A percentile compares a stretch with the other conserved stretches of the same genome.
Evolutionary conservation across 2,797 vertebrate genomes (phyloP).

Genomic region (Spheniscus humboldti): DNA sequence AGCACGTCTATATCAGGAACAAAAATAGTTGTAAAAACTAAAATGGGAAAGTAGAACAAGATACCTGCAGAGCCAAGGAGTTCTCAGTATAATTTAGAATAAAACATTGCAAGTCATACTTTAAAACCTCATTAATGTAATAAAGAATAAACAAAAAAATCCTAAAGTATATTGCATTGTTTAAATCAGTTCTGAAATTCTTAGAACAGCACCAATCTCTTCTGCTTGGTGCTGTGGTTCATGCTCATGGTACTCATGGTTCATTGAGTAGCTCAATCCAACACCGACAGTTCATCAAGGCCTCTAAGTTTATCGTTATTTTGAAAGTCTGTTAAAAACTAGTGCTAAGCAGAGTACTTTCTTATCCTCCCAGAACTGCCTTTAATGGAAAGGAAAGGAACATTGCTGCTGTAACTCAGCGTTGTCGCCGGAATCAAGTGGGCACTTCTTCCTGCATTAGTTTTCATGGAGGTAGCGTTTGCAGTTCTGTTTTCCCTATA

Average conservation of each 20-base stretch:
- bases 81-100: background rate
- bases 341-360: background rate
- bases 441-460: background rate
- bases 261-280: background rate
- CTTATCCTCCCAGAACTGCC: background rate
- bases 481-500: background rate
- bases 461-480: background rate
- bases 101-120: background rate
- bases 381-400: background rate
- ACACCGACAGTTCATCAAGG: background rate
- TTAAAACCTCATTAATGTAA: background rate
- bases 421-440: background rate
- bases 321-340: background rate
- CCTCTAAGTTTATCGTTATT: background rate
- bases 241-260: rapidly evolving
- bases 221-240: background rate
- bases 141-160: background rate
- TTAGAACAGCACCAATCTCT: background rate
- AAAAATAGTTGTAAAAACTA: background rate
- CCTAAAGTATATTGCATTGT: background rate
- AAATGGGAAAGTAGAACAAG: background rate
- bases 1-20: background rate
- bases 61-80: background rate
- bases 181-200: background rate
- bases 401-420: background rate